These are phyloP conservation scores for Vollenhovia emeryi DNA, from an alignment of 1,140 invertebrate genomes.

Conservation along the genomic window DNA sequence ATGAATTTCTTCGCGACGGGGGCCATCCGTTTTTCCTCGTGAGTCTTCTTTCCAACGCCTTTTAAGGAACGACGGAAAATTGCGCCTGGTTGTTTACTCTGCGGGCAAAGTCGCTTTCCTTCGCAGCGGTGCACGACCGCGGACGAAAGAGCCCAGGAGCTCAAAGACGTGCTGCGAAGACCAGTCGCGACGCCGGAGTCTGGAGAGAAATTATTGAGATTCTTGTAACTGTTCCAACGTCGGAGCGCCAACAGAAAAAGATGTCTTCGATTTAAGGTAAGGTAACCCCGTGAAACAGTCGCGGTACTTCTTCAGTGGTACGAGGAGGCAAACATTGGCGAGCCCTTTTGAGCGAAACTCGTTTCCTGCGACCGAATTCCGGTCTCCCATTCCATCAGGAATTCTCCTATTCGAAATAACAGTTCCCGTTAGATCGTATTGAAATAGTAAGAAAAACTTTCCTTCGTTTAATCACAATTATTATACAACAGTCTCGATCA, in stretches of 20 bases:
- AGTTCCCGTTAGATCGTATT: background rate
- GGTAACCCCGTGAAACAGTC: constrained; percentile 17
- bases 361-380: constrained; percentile 23
- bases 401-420: background rate
- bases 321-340: constrained; percentile 10
- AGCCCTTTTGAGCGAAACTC: constrained; percentile 20
- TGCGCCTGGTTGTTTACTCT: constrained; percentile 60
- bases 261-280: constrained; percentile 47
- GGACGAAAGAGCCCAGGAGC: constrained; percentile 15
- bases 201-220: constrained; percentile 51
- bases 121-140: background rate
- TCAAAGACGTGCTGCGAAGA: constrained; percentile 10
- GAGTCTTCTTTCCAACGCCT: constrained; percentile 43
- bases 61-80: constrained; percentile 60
- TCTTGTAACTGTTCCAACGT: background rate
- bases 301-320: background rate
- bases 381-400: background rate
- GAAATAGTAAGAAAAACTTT: background rate
- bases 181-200: background rate
- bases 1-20: constrained; percentile 38
- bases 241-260: constrained; percentile 12
- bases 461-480: background rate
- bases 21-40: constrained; percentile 45
- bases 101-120: constrained; percentile 40
- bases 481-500: background rate